Conservation (phyloP, 2,888 invertebrate genomes). For the Temnothorax rugatulus region DNA sequence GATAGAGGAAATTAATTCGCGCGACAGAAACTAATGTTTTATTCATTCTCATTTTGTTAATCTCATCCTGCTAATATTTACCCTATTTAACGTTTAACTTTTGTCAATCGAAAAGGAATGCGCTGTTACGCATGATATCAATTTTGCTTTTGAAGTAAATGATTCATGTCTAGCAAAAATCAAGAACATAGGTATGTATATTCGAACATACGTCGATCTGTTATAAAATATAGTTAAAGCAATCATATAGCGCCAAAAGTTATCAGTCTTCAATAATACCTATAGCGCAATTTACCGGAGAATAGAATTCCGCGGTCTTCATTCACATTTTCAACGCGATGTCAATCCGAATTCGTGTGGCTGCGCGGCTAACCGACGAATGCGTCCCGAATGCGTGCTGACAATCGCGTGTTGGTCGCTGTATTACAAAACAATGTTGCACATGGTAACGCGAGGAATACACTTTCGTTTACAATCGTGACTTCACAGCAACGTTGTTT, state of each 20-base stretch:
- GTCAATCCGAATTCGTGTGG: conserved; percentile 39
- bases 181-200: background rate
- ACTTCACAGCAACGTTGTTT: background rate
- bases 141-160: background rate
- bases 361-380: conserved; percentile 28
- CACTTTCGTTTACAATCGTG: background rate
- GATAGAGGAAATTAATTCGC: background rate
- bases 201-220: background rate
- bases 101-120: background rate
- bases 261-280: background rate
- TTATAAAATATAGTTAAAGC: conserved; percentile 4
- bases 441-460: background rate
- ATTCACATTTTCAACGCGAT: conserved; percentile 25
- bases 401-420: conserved; percentile 23
- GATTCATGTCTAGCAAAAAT: background rate
- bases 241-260: background rate
- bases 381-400: background rate
- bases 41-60: background rate
- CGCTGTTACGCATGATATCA: background rate
- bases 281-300: background rate
- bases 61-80: background rate
- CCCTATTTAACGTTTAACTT: background rate
- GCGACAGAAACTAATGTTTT: background rate
- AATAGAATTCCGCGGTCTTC: conserved; percentile 25
- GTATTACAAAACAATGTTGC: conserved; percentile 14